Conservation (phyloP, 2,888 invertebrate genomes). For the Blastobasis adustella region DNA sequence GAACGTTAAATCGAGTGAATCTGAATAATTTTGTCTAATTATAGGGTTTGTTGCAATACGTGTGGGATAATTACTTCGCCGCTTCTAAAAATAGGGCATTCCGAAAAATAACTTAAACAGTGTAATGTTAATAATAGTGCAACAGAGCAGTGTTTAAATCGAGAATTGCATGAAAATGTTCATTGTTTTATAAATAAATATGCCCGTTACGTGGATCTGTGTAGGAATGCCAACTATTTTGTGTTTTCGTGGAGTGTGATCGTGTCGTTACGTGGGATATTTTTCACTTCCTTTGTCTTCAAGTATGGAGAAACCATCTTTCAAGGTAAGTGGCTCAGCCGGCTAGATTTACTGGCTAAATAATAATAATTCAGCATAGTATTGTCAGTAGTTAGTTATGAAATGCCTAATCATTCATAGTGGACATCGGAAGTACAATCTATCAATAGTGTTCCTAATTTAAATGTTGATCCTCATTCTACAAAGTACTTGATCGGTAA, state of each 20-base stretch:
- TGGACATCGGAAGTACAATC: no score
- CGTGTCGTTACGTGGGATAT: slow-evolving; percentile 18
- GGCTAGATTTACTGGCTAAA: background rate
- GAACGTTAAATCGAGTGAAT: no score
- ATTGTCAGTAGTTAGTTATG: no score
- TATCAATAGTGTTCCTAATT: no score
- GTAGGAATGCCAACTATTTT: slow-evolving; percentile 21
- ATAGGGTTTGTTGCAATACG: no score
- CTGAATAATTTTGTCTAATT: no score
- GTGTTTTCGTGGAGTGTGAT: slow-evolving; percentile 35
- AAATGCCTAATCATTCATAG: no score
- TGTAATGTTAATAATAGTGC: slow-evolving; percentile 41
- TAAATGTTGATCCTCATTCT: no score
- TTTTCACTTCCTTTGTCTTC: slow-evolving; percentile 32
- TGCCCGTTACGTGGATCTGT: slow-evolving; percentile 12
- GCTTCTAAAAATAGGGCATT: slow-evolving; percentile 35
- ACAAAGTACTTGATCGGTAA: no score
- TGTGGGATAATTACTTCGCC: no score
- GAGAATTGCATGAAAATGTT: slow-evolving; percentile 37
- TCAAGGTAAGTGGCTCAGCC: slow-evolving; percentile 40
- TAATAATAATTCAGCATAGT: no score
- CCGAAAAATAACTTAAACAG: slow-evolving; percentile 32
- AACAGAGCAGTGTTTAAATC: slow-evolving; percentile 33
- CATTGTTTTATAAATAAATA: slow-evolving; percentile 32
- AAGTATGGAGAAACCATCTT: slow-evolving; percentile 66